A percentile compares a stretch with the other conserved stretches of the same genome.
Evolutionary conservation across 2,888 invertebrate genomes (phyloP).

Genomic region (Helicoverpa assulta): DNA sequence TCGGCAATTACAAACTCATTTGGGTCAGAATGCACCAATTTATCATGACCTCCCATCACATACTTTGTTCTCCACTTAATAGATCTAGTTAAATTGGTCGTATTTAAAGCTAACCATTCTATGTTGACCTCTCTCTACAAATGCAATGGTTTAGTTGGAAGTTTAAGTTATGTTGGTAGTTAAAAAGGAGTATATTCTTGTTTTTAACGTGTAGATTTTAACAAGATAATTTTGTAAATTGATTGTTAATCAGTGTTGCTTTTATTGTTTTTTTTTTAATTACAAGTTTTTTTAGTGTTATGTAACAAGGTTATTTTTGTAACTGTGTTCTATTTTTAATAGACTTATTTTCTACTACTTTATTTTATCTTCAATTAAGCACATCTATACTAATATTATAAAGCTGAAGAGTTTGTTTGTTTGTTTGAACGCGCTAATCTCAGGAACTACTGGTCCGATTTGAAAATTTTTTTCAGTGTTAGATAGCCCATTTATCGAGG

Average conservation of each 20-base stretch:
- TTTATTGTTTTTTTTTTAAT: constrained; percentile 2
- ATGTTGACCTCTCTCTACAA: constrained; percentile 6
- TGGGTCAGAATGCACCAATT: constrained; percentile 48
- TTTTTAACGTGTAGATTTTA: constrained; percentile 34
- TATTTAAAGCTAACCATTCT: too few species aligned
- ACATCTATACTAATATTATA: too few species aligned
- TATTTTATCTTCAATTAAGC: too few species aligned
- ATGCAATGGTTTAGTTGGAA: not conserved
- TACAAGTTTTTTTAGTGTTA: not conserved
- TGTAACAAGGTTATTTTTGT: constrained; percentile 11
- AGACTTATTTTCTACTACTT: too few species aligned
- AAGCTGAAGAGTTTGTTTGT: too few species aligned
- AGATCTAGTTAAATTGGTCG: not conserved
- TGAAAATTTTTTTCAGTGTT: too few species aligned
- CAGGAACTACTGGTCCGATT: too few species aligned
- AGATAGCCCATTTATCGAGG: too few species aligned
- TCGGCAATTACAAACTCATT: constrained; percentile 56
- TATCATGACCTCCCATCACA: constrained; percentile 13
- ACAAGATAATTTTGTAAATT: constrained; percentile 41
- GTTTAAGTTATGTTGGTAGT: constrained; percentile 12
- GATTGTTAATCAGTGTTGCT: constrained; percentile 30
- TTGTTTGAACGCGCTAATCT: too few species aligned
- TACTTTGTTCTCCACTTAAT: not conserved
- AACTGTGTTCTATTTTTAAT: not conserved
- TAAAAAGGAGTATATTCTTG: constrained; percentile 19